Base-by-base conservation (phyloP, 1,140 invertebrate species). In the Brachionus koreanus region DNA sequence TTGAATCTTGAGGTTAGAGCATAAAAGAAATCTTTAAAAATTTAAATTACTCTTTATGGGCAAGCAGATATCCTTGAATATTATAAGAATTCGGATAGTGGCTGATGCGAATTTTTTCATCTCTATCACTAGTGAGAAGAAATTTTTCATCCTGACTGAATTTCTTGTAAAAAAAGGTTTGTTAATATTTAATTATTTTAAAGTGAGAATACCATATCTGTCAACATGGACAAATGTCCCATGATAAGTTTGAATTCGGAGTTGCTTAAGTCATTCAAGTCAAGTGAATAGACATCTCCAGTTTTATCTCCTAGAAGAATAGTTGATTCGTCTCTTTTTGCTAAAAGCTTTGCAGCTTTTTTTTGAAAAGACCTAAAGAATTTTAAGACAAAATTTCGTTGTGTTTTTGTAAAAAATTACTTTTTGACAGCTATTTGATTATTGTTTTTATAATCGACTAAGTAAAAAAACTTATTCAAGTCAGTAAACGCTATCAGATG, bases 91-190 rank as follows among this genome's bases (percentile, higher is more conserved):
- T 93, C 4, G 95, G 95, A 89, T 92, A 96, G 86, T 91, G 90
- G 1, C 94, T 94, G 2, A 97, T 91, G 74, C 93, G 90, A 57
- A 97, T 94, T 89, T 98, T 98, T 87, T 97, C 95, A 90, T 97
- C 95, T 85, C 95, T 90, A 86, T 98, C 95, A 83, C 92, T 92
- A 3, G 94, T 94, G 7, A 96, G 91, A 6, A 97, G 89, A 85
- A 91, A 93, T 83, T 91, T 91, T 82, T 91, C 90, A 88, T 94
- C 91, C 72, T 88, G 84, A 0, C 92, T 92, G 83, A 95, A 88
- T 9, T 92, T 82, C 86, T 85, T 85, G 83, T 83, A n/a, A 84
- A 74, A 83, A 74, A 81, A 23, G 29, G 46, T 72, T 37, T 5
- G 6, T 4, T 16, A 63, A 13, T 19, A 23, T 63, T 19, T 25